These are phyloP conservation scores for Scortum barcoo DNA, from an alignment of 2,113 vertebrate genomes.

Conservation along the genomic window DNA sequence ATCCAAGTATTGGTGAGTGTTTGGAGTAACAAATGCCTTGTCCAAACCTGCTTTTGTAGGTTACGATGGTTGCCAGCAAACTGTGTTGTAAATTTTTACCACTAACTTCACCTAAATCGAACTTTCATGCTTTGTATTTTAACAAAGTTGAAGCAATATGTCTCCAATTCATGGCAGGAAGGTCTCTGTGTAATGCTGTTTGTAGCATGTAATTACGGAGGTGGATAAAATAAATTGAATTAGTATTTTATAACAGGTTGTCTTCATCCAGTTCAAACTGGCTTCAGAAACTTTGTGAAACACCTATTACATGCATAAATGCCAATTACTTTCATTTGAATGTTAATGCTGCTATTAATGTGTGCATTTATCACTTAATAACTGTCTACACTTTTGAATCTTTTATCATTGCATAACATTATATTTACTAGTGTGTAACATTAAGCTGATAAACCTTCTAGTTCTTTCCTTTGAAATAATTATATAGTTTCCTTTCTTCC, in stretches of 20 bases:
- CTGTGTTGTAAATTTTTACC: conserved; percentile 2
- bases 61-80: conserved; percentile 19
- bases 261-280: not conserved
- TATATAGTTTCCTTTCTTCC: not conserved
- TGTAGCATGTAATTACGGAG: not conserved
- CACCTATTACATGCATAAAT: not conserved
- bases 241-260: not conserved
- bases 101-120: conserved; percentile 20
- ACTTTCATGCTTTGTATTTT: conserved; percentile 17
- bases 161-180: conserved; percentile 17
- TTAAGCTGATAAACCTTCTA: not conserved
- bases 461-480: not conserved
- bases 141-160: not conserved
- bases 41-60: conserved; percentile 8
- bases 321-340: not conserved
- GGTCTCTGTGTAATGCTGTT: conserved; percentile 8
- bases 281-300: not conserved
- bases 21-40: conserved; percentile 14
- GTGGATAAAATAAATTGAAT: conserved; percentile 23
- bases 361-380: no score
- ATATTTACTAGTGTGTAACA: not conserved
- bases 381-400: not conserved
- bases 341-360: not conserved
- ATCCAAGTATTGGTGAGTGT: not conserved
- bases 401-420: not conserved